phyloP scores from a whole-genome alignment of 2,888 invertebrate species.

The Helicoverpa assulta region DNA sequence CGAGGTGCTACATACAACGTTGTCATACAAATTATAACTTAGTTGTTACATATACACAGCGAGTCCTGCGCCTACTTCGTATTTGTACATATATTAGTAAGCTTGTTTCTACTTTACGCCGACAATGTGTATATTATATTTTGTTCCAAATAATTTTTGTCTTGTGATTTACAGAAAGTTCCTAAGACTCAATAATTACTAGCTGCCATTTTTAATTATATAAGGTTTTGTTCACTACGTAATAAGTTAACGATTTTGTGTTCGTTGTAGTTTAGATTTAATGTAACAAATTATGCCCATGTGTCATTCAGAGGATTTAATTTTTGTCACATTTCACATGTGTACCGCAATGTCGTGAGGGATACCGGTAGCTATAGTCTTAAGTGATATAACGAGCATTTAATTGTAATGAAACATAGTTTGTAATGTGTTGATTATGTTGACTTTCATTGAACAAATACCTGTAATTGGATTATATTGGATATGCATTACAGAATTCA shows the following conservation, averaged over 20 bases:
- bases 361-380: slow-evolving; percentile 66
- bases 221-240: slow-evolving; percentile 71
- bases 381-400: slow-evolving; percentile 70
- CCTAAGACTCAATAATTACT: slow-evolving; percentile 84
- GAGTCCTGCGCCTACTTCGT: slow-evolving; percentile 54
- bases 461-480: slow-evolving; percentile 32
- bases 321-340: slow-evolving; percentile 48
- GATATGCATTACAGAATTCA: slow-evolving; percentile 55
- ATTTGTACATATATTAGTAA: slow-evolving; percentile 47
- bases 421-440: slow-evolving; percentile 56
- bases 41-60: slow-evolving; percentile 50
- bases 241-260: slow-evolving; percentile 73
- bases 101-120: slow-evolving; percentile 30
- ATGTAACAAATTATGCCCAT: slow-evolving; percentile 62
- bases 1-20: slow-evolving; percentile 69
- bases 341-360: slow-evolving; percentile 42
- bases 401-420: slow-evolving; percentile 59
- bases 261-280: slow-evolving; percentile 70
- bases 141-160: slow-evolving; percentile 61
- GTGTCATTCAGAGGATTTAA: slow-evolving; percentile 43
- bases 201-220: slow-evolving; percentile 81
- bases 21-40: slow-evolving; percentile 53
- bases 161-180: slow-evolving; percentile 85
- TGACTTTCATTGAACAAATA: slow-evolving; percentile 64
- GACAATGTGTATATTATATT: slow-evolving; percentile 32